Evolutionary conservation across 1,140 invertebrate species (phyloP), one percentile per base, ranked within the genome.

Genomic region (Ceratina calcarata): DNA sequence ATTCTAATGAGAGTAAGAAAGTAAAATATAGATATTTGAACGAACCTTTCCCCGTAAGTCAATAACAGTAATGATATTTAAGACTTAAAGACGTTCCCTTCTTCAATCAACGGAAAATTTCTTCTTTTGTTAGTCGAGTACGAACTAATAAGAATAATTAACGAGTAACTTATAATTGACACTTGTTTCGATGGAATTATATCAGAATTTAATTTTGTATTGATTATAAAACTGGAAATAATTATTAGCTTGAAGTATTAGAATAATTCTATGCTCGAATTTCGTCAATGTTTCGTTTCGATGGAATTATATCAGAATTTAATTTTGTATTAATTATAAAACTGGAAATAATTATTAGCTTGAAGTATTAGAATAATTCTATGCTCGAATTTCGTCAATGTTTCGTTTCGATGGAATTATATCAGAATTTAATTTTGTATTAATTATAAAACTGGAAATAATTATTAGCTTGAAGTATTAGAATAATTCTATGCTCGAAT

Each of bases 261-360:
- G 32, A 37, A 37, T 6, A 37, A 37, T 37, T n/a, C n/a, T n/a
- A n/a, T n/a, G n/a, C n/a, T n/a, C n/a, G n/a, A n/a, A n/a, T n/a
- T n/a, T n/a, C n/a, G n/a, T n/a, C n/a, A n/a, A n/a, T n/a, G n/a
- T n/a, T n/a, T n/a, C n/a, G n/a, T 20, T 64, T 71, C 16, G 16
- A 78, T 64, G 64, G 58, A 68, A 60, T 67, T 55, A n/a, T 64
- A 60, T 49, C 32, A 16, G 53, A 49, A 79, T 67, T 75, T 70
- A 45, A 68, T 80, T 37, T 37, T 6, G n/a, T n/a, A n/a, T n/a
- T n/a, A n/a, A n/a, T 37, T 6, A 6, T 37, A 6, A 37, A 37
- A 37, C 6, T 2, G 32, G 6, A 37, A 37, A 37, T 37, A n/a
- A 37, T 37, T 37, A 37, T 37, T 37, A 37, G 2, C 32, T 37